Evolutionary conservation across 1,140 invertebrate species (phyloP), one percentile per base, ranked within the genome.

Genomic region (Brachionus angularis): DNA sequence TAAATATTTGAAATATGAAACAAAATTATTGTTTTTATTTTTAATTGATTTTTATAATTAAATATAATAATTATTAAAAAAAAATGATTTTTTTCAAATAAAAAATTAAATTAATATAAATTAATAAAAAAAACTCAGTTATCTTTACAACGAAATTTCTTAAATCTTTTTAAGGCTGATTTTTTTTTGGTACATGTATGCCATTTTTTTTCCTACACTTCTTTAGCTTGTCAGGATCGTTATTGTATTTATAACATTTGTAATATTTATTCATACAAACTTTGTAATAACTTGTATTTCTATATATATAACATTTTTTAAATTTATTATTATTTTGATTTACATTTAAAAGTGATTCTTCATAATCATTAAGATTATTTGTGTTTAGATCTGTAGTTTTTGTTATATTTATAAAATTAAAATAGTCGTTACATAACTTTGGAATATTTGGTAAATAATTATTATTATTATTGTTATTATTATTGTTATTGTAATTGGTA

Each of bases 341-440:
- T n/a, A n/a, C n/a, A n/a, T n/a, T n/a, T n/a, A n/a, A n/a, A n/a
- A n/a, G n/a, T n/a, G 33, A 39, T 25, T 36, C 53, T 29, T n/a
- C 25, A 25, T 42, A 3, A 39, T 33, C 18, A n/a, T 2, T 42
- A 42, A 14, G 16, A 42, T 7, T 34, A 33, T 33, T 36, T 55
- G 29, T 33, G 23, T 33, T 55, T 55, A 21, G 27, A 33, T 58
- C 39, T 7, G 18, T 39, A 16, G 8, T 58, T 58, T 58, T 58
- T 36, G 5, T 33, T 21, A 39, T 55, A 31, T 33, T 58, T 58
- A 25, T 39, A 39, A 58, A 25, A n/a, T 25, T 2, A 29, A 36
- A 39, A 36, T 58, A 58, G 39, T 58, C 53, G 14, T 39, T 58
- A n/a, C 53, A 58, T 23, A 58, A 58, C 25, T 58, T 58, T 23